phyloP scores from a whole-genome alignment of 2,113 vertebrate species.

The Lophotis ruficrista region DNA sequence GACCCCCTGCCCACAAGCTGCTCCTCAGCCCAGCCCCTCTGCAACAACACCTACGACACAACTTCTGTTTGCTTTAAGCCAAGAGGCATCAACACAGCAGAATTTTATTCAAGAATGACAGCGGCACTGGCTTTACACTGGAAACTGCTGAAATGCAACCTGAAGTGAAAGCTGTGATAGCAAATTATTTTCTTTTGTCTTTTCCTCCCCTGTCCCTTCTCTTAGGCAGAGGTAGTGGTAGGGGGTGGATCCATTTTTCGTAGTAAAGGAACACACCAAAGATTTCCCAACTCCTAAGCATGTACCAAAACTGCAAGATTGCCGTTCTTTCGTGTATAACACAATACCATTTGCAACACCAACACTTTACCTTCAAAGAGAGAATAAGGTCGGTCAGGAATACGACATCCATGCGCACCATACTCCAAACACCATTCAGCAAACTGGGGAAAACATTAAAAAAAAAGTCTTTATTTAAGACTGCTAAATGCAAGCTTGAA shows the following conservation, averaged over 20 bases:
- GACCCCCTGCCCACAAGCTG: background rate
- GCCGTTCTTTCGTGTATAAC: background rate
- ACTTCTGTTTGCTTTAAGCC: background rate
- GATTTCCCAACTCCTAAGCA: background rate
- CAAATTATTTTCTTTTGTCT: background rate
- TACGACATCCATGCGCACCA: conserved; percentile 93
- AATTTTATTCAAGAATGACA: background rate
- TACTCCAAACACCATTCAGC: conserved; percentile 98
- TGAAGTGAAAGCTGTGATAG: background rate
- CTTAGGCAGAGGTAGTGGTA: background rate
- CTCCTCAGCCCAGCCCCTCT: background rate
- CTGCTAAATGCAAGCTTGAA: background rate
- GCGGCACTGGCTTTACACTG: background rate
- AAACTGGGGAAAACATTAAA: conserved; percentile 78
- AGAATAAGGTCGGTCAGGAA: conserved; percentile 96
- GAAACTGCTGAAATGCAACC: background rate
- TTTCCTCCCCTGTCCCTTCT: background rate
- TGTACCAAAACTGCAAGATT: background rate
- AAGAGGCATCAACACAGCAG: background rate
- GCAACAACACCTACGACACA: background rate
- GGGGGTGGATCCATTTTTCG: background rate
- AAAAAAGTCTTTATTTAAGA: background rate
- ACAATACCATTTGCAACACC: background rate
- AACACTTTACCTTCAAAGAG: conserved; percentile 93
- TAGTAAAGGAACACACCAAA: background rate